These are phyloP conservation scores for Elgaria multicarinata DNA, from an alignment of 2,113 vertebrate genomes.

Conservation along the genomic window DNA sequence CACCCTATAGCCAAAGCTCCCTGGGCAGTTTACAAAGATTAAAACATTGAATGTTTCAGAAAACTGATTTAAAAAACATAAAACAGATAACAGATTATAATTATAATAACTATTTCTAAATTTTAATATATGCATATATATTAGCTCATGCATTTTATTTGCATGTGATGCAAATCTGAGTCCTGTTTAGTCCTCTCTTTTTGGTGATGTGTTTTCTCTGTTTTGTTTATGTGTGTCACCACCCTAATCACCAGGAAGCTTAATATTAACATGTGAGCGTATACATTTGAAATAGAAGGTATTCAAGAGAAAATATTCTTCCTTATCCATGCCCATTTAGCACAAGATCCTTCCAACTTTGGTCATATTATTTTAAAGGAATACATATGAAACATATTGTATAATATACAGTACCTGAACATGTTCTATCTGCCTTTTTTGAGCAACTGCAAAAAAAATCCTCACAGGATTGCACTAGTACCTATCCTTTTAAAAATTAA, in stretches of 20 bases:
- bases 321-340: not conserved
- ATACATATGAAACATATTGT: not conserved
- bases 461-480: not conserved
- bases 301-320: not conserved
- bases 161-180: no score
- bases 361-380: not conserved
- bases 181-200: no score
- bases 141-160: no score
- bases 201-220: no score
- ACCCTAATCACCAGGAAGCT: not conserved
- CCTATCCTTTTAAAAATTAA: constrained; percentile 23
- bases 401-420: not conserved
- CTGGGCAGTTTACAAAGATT: no score
- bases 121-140: no score
- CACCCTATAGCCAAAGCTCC: no score
- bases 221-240: no score
- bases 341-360: not conserved
- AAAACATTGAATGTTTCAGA: no score
- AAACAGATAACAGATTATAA: no score
- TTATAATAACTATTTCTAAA: no score
- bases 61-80: no score
- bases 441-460: not conserved
- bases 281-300: constrained; percentile 49
- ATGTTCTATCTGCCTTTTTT: not conserved
- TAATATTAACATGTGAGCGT: constrained; percentile 51